Conservation (phyloP, 1,140 invertebrate species). For the Ceratitis capitata region DNA sequence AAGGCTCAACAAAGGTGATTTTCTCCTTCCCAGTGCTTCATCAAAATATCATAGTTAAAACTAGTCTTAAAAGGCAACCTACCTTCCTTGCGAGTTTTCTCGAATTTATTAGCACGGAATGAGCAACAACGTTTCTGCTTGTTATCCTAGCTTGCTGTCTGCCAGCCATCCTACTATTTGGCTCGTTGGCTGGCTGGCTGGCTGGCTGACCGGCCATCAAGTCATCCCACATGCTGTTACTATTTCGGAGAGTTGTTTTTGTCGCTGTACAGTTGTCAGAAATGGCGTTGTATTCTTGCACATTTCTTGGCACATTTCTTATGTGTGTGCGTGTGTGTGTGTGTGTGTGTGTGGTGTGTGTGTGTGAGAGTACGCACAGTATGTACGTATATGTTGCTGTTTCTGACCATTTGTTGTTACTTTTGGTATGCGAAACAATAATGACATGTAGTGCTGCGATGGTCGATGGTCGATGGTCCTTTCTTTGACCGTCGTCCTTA, state of each 20-base stretch:
- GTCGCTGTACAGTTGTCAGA: neutral
- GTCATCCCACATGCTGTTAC: conserved; percentile 33
- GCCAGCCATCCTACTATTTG: neutral
- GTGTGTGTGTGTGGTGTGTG: too few relatives aligned
- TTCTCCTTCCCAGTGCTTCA: conserved; percentile 2
- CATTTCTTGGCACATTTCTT: neutral
- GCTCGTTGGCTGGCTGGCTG: too few relatives aligned
- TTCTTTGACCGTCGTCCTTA: conserved; percentile 43
- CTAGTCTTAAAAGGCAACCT: conserved; percentile 24
- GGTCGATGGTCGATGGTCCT: conserved; percentile 37
- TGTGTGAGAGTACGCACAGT: too few relatives aligned
- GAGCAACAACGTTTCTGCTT: neutral
- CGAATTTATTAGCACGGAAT: conserved; percentile 41
- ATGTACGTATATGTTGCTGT: neutral
- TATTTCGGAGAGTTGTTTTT: conserved; percentile 23
- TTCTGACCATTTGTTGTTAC: neutral
- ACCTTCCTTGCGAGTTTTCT: conserved; percentile 42
- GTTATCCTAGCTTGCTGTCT: neutral
- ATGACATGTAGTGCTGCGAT: conserved; percentile 42
- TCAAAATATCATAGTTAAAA: neutral
- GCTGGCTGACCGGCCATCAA: too few relatives aligned
- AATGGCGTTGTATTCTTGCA: neutral
- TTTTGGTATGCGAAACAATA: conserved; percentile 29
- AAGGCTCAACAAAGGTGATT: neutral
- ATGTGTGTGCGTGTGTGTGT: too few relatives aligned